Evolutionary conservation across 2,888 invertebrate species (phyloP).

Genomic region (Caradrina clavipalpis): DNA sequence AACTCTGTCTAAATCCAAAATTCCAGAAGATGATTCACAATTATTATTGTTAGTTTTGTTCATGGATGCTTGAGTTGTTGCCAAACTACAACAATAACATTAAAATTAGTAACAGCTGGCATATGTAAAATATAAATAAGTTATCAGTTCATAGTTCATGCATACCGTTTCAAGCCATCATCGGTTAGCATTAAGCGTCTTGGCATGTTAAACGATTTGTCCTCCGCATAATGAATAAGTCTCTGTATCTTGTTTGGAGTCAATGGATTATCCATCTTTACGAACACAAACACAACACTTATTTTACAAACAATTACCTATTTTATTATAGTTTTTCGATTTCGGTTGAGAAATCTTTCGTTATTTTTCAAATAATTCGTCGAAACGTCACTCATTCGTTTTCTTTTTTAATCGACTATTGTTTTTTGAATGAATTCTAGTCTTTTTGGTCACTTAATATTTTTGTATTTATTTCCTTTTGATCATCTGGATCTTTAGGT

Average conservation of each 20-base stretch:
- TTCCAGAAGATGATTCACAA: constrained; percentile 83
- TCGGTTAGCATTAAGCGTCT: constrained; percentile 69
- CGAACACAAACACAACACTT: constrained; percentile 8
- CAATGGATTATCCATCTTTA: constrained; percentile 81
- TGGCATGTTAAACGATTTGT: constrained; percentile 77
- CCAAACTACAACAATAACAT: constrained; percentile 65
- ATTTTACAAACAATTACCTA: constrained; percentile 19
- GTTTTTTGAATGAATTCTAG: constrained; percentile 8
- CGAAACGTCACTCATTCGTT: constrained; percentile 17
- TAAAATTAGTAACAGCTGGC: constrained; percentile 59
- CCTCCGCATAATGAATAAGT: constrained; percentile 84
- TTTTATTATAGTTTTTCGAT: constrained; percentile 2
- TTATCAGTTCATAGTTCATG: not conserved
- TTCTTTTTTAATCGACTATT: constrained; percentile 7
- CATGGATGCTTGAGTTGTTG: constrained; percentile 57
- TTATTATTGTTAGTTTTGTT: constrained; percentile 56
- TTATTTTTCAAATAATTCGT: constrained; percentile 63
- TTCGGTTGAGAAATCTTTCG: constrained; percentile 44
- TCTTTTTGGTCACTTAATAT: constrained; percentile 6
- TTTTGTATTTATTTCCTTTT: too few species aligned
- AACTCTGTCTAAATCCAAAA: constrained; percentile 82
- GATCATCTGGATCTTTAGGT: too few species aligned
- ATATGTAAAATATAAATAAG: constrained; percentile 19
- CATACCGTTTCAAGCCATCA: constrained; percentile 74
- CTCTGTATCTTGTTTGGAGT: constrained; percentile 86